Conservation (phyloP, 2,888 invertebrate species). For the Drosophila pseudotalamancana region DNA sequence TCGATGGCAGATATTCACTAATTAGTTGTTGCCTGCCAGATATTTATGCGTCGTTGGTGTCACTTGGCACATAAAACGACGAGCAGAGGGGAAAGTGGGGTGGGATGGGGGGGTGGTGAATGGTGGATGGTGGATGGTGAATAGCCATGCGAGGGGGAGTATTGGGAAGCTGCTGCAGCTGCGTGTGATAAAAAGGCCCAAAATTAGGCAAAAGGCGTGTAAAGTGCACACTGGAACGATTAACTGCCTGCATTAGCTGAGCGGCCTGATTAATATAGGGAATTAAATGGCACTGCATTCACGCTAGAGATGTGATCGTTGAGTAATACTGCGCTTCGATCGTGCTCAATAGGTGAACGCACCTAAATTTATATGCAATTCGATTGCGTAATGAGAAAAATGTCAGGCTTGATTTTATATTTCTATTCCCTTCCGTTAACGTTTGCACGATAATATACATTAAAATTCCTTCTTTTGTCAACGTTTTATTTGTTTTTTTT, state of each 20-base stretch:
- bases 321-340: background rate
- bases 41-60: slow-evolving; percentile 77
- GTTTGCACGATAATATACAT: too few relatives aligned
- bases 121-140: too few relatives aligned
- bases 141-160: background rate
- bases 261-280: slow-evolving; percentile 64
- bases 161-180: slow-evolving; percentile 69
- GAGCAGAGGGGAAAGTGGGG: background rate
- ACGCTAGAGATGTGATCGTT: slow-evolving; percentile 13
- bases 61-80: slow-evolving; percentile 76
- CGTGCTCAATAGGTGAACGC: background rate
- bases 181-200: slow-evolving; percentile 81
- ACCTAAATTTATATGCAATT: slow-evolving; percentile 1
- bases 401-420: background rate
- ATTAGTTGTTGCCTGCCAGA: slow-evolving; percentile 73
- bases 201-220: slow-evolving; percentile 81
- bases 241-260: slow-evolving; percentile 72
- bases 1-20: slow-evolving; percentile 66
- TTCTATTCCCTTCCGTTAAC: too few relatives aligned
- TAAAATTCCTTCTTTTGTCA: too few relatives aligned
- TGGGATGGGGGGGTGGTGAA: too few relatives aligned
- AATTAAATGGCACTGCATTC: slow-evolving; percentile 47
- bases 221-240: slow-evolving; percentile 79
- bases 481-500: too few relatives aligned
- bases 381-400: background rate